These are phyloP conservation scores for Perca fluviatilis DNA, from an alignment of 2,113 vertebrate genomes.

Conservation along the genomic window DNA sequence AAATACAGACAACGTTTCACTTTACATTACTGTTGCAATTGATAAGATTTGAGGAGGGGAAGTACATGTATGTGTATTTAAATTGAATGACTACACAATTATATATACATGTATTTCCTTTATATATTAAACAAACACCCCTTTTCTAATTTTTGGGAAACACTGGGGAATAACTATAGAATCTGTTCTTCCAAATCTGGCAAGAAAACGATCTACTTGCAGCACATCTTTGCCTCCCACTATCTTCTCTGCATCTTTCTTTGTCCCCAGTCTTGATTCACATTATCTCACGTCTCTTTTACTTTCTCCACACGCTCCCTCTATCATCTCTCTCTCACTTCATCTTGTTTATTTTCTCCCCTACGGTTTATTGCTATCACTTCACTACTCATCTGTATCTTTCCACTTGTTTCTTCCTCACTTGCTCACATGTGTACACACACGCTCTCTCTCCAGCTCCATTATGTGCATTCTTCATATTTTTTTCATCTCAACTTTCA, in stretches of 20 bases:
- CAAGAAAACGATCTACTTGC: background rate
- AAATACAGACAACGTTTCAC: too few relatives aligned
- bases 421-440: background rate
- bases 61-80: too few relatives aligned
- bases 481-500: background rate
- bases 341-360: constrained; percentile 29
- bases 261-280: background rate
- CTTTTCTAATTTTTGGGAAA: background rate
- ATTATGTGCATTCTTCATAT: background rate
- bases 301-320: constrained; percentile 14
- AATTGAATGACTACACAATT: too few relatives aligned
- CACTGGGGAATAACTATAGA: background rate
- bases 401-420: background rate
- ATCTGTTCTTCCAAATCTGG: background rate
- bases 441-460: background rate
- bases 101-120: too few relatives aligned
- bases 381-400: constrained; percentile 20
- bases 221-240: background rate
- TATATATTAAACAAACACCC: too few relatives aligned
- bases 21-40: too few relatives aligned
- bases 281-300: constrained; percentile 25
- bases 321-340: constrained; percentile 3
- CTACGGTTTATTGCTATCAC: background rate
- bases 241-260: constrained; percentile 8
- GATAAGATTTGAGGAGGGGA: too few relatives aligned